Conservation (phyloP, 2,797 vertebrate species). For the Ambastaia sidthimunki region DNA sequence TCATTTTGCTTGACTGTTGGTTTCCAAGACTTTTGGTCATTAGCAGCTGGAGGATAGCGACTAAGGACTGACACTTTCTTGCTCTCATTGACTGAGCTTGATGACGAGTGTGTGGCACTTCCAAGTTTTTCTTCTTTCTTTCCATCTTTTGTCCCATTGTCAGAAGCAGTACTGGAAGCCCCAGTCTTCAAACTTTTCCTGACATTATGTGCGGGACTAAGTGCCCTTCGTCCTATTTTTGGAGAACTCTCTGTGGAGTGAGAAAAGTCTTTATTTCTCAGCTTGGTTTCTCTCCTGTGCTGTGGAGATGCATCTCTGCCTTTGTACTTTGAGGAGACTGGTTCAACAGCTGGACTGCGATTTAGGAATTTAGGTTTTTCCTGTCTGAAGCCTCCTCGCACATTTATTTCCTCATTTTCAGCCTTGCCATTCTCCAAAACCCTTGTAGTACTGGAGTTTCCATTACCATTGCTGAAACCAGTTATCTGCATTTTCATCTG, state of each 20-base stretch:
- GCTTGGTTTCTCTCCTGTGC: constrained; percentile 83
- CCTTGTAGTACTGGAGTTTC: constrained; percentile 72
- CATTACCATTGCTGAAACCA: constrained; percentile 66
- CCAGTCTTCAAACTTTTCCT: constrained; percentile 79
- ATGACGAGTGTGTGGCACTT: constrained; percentile 59
- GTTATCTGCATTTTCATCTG: constrained; percentile 84
- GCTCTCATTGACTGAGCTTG: constrained; percentile 72
- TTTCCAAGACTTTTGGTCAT: constrained; percentile 86
- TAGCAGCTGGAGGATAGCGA: constrained; percentile 93
- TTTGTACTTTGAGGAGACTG: constrained; percentile 77
- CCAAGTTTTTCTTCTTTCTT: constrained; percentile 78
- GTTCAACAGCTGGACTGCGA: constrained; percentile 78
- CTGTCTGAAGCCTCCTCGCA: constrained; percentile 79
- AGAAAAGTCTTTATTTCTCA: constrained; percentile 80
- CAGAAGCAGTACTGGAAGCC: constrained; percentile 65
- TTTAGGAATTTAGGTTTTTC: constrained; percentile 84
- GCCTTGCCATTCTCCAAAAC: constrained; percentile 92
- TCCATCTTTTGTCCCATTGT: constrained; percentile 78
- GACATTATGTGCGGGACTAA: constrained; percentile 81
- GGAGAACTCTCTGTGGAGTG: constrained; percentile 79
- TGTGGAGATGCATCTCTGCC: constrained; percentile 86
- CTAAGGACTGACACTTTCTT: constrained; percentile 92
- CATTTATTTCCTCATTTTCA: constrained; percentile 82
- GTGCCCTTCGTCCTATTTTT: constrained; percentile 74
- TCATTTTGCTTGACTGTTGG: constrained; percentile 74